These are phyloP conservation scores for Sthenelais limicola DNA, from an alignment of 2,888 invertebrate species.

Conservation along the genomic window DNA sequence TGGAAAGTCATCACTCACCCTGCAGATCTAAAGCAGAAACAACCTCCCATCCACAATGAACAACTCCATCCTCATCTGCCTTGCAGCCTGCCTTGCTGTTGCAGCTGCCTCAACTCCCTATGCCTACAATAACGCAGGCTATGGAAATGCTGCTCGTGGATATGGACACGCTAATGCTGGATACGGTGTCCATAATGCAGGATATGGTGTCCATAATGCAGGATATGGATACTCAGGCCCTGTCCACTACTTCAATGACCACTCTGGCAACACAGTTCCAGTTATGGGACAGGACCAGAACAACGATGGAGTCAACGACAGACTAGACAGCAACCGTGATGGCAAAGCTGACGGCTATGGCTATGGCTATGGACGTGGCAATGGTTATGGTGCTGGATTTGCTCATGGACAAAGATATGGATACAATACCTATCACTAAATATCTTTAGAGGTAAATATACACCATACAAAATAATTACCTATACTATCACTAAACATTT, in stretches of 20 bases:
- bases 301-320: slow-evolving; percentile 15
- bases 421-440: too few species aligned
- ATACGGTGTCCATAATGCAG: slow-evolving; percentile 3
- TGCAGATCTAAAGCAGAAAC: too few species aligned
- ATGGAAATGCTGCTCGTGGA: background rate
- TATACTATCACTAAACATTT: too few species aligned
- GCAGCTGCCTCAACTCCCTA: background rate
- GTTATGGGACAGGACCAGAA: slow-evolving; percentile 26
- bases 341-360: slow-evolving; percentile 14
- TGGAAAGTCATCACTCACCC: too few species aligned
- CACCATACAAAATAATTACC: too few species aligned
- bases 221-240: slow-evolving; percentile 11
- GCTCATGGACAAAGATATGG: too few species aligned
- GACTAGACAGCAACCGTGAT: slow-evolving; percentile 31
- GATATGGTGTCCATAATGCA: background rate
- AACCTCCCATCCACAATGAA: slow-evolving; percentile 13
- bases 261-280: slow-evolving; percentile 21
- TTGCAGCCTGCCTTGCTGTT: slow-evolving; percentile 7
- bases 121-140: background rate
- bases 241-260: slow-evolving; percentile 13
- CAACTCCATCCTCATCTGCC: background rate
- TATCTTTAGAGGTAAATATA: too few species aligned
- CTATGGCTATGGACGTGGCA: slow-evolving; percentile 10
- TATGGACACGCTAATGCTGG: background rate
- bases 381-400: slow-evolving; percentile 7